A percentile compares a stretch with the other conserved stretches of the same genome.
Evolutionary conservation across 2,113 vertebrate species (phyloP).

Genomic region (Podarcis muralis): DNA sequence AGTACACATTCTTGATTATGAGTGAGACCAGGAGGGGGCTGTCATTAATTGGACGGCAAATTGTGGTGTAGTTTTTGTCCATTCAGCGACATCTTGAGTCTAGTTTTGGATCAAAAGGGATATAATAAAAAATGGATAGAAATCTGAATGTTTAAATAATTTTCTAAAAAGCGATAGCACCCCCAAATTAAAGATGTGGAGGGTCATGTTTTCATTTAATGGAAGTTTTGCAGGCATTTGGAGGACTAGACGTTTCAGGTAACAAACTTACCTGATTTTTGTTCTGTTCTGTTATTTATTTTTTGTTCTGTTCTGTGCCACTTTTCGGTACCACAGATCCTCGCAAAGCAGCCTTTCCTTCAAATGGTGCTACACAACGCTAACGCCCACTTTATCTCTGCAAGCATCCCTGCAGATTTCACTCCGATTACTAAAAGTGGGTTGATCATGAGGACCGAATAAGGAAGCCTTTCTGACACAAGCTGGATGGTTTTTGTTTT

Average conservation of each 20-base stretch:
- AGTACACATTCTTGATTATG: background rate
- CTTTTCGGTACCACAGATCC: background rate
- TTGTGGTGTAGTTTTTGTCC: background rate
- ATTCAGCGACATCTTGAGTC: background rate
- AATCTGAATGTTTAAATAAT: background rate
- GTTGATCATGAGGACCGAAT: background rate
- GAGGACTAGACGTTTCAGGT: background rate
- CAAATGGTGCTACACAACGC: background rate
- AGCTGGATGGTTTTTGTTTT: background rate
- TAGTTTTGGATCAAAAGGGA: background rate
- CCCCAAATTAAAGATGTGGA: background rate
- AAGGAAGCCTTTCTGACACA: background rate
- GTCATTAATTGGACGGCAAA: background rate
- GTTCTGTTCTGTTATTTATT: background rate
- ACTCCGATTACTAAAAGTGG: background rate
- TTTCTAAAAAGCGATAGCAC: background rate
- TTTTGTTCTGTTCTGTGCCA: background rate
- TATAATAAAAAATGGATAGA: background rate
- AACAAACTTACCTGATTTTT: background rate
- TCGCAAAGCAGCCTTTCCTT: background rate
- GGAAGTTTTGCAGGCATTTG: background rate
- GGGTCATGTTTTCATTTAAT: background rate
- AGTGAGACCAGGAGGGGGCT: background rate
- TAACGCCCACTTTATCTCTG: background rate
- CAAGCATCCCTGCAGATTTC: background rate